Base-by-base conservation (phyloP, 2,113 vertebrate species). In the Triplophysa siluroides region DNA sequence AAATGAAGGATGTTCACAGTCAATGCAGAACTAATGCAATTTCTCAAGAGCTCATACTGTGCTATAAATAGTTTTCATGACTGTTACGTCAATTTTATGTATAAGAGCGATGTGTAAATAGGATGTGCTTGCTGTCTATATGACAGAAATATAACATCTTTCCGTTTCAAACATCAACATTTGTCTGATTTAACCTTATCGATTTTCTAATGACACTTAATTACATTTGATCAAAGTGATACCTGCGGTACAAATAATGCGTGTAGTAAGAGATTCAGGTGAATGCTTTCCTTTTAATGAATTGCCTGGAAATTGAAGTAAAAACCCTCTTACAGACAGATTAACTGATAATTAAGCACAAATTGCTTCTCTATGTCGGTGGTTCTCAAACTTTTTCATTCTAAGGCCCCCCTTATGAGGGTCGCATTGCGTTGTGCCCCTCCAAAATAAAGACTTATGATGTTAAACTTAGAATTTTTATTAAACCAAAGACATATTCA, bases 171-270 rank as follows among this genome's bases (percentile, higher is more conserved):
- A 47, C 9, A 2, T 26, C 9, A 52, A 50, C 10, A 13, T 21
- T 56, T 21, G 2, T 16, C 24, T 54, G 45, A 23, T 12, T 29
- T 29, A 9, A 70, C 45, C 45, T 52, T 16, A 70, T 23, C 50
- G 8, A 19, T 70, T 29, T 52, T 29, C 45, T 26, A 70, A 68
- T 33, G 41, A 58, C 50, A 63, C 29, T 61, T 74, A 80, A 82
- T 85, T 80, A 63, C n/a, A 19, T 66, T 82, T 33, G 60, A 33
- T 56, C 50, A 19, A 7, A 41, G 72, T 45, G 45, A 73, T 24
- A 29, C 38, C 41, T 56, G 24, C 9, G 77, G 43, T 26, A 61
- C 43, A 12, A 21, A 52, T 29, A 63, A n/a, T 56, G 19, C 18
- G 1, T 8, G 6, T 41, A 23, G 58, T 75, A 80, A 74, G 16